Evolutionary conservation across 1,140 invertebrate genomes (phyloP).

Genomic region (Eulimnadia texana): DNA sequence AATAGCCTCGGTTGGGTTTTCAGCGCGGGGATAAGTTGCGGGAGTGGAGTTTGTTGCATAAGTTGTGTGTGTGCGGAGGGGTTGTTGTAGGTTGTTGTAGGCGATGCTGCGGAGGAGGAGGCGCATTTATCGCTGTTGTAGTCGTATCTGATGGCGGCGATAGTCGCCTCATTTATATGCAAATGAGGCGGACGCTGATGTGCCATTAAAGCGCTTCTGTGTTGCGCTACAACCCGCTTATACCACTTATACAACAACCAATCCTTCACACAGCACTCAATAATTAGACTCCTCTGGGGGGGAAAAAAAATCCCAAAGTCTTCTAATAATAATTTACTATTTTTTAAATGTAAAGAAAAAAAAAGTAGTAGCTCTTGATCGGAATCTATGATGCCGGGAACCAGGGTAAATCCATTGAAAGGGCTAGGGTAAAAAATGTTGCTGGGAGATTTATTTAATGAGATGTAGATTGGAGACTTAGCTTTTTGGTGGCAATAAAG

Average conservation of each 20-base stretch:
- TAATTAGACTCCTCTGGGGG: too few species aligned
- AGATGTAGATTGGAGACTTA: background rate
- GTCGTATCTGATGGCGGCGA: background rate
- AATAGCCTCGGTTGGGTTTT: background rate
- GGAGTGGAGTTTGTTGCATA: too few species aligned
- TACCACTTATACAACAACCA: too few species aligned
- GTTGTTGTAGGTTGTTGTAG: background rate
- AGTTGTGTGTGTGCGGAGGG: background rate
- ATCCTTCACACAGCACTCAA: too few species aligned
- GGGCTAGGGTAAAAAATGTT: background rate
- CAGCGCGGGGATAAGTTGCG: too few species aligned
- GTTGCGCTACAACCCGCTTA: background rate
- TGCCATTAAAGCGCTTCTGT: background rate
- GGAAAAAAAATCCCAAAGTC: too few species aligned
- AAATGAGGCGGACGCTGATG: background rate
- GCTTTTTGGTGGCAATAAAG: background rate
- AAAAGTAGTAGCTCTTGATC: too few species aligned
- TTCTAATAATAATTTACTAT: too few species aligned
- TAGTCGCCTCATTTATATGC: background rate
- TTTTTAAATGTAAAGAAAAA: too few species aligned
- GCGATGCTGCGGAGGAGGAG: too few species aligned
- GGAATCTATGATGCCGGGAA: too few species aligned
- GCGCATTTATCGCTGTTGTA: background rate
- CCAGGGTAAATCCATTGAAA: too few species aligned
- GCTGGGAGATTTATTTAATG: background rate